Percentiles rank a stretch among this genome's conserved stretches.
Evolutionary conservation across 2,888 invertebrate genomes (phyloP).

Genomic region (Micoletzkya japonica): DNA sequence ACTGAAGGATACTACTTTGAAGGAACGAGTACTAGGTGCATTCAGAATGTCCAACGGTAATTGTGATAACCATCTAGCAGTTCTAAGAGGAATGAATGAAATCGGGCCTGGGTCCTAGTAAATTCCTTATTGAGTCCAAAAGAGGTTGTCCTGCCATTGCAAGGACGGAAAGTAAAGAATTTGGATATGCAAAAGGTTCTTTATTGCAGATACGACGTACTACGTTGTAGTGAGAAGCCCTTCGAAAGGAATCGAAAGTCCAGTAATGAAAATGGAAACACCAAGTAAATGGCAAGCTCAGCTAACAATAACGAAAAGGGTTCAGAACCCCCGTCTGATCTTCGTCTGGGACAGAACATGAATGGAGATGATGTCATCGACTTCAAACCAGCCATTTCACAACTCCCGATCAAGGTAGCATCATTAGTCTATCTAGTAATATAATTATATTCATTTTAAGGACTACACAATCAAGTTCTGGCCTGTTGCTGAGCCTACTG

Average conservation of each 20-base stretch:
- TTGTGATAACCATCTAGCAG: no score
- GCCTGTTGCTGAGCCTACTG: slow-evolving; percentile 47
- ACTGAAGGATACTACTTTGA: no score
- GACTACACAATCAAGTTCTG: slow-evolving; percentile 48
- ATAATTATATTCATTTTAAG: slow-evolving; percentile 28
- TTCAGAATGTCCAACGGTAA: no score
- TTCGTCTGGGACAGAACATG: slow-evolving; percentile 59
- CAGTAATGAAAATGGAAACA: slow-evolving; percentile 54
- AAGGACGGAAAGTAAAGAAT: no score
- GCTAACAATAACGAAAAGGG: no score
- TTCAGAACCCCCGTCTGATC: slow-evolving; percentile 57
- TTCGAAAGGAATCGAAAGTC: slow-evolving; percentile 56
- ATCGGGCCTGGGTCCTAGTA: no score
- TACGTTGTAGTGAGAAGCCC: slow-evolving; percentile 57
- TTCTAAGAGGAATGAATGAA: no score
- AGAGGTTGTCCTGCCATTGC: no score
- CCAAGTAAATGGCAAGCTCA: slow-evolving; percentile 60
- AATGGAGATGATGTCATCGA: slow-evolving; percentile 60
- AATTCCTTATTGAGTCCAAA: no score
- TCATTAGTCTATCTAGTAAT: neutral
- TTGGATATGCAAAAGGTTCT: neutral
- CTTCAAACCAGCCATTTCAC: slow-evolving; percentile 55
- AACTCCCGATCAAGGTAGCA: slow-evolving; percentile 40
- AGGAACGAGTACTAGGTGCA: no score
- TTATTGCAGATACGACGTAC: slow-evolving; percentile 42